Base-by-base conservation (phyloP, 2,888 invertebrate genomes). In the Sphaerophoria taeniata region DNA sequence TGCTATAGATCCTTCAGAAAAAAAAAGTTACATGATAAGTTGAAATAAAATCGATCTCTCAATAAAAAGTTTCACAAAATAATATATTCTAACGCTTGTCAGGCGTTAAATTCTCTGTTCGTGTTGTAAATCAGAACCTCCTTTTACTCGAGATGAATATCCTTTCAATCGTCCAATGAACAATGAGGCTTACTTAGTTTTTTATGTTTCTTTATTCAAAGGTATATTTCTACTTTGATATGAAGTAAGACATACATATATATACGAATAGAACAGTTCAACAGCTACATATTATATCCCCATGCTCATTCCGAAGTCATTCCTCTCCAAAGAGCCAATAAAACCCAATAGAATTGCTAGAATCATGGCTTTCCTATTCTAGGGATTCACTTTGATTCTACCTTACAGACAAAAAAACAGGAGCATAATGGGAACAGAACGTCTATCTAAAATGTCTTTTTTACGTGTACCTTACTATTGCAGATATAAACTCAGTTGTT, bases 251-350 rank as follows among this genome's bases (percentile, higher is more conserved):
- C 11, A 6, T 36, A 6, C 6, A 6, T 33, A 43, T 43, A 7
- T 58, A 61, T 16, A 51, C 14, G 49, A 51, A 11, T 53, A 53
- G 3, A 31, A 61, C 24, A 36, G 16, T 65, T 65, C 65, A 51
- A 51, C 36, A 45, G 53, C 55, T 31, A 14, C 36, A 6, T 39
- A 14, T 31, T n/a, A n/a, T n/a, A n/a, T n/a, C n/a, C n/a, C n/a
- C n/a, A n/a, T n/a, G n/a, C n/a, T n/a, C n/a, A 12, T 51, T 11
- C 49, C 33, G 55, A 51, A 4, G 16, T 33, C 31, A 56, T 14
- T 39, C 14, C 31, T 1, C 51, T 69, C n/a, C 45, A 61, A 69
- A 61, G 53, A 61, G 61, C 51, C 70, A 70, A 76, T 76, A 76
- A 76, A 76, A 51, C 55, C 34, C 16, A 70, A 70, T 55, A 61